Conservation (phyloP, 1,140 invertebrate species). For the Cataglyphis hispanica region DNA sequence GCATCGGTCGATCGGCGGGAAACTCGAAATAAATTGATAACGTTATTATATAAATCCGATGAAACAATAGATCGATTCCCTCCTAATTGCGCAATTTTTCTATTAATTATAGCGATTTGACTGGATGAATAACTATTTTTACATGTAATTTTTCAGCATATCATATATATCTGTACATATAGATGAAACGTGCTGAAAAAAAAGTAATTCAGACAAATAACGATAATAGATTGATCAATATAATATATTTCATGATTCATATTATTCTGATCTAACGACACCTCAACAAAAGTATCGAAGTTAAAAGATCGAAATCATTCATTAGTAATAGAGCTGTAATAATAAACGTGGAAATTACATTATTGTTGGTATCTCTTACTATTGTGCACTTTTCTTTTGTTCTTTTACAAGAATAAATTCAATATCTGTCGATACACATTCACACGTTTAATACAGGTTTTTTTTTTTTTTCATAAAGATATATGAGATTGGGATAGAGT, state of each 20-base stretch:
- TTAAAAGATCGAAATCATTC: slow-evolving; percentile 46
- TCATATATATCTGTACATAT: not conserved
- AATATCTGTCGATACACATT: not conserved
- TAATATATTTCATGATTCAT: slow-evolving; percentile 55
- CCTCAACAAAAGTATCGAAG: slow-evolving; percentile 37
- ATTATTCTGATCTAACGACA: slow-evolving; percentile 50
- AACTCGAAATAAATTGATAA: not conserved
- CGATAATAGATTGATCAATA: slow-evolving; percentile 5
- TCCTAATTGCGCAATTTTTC: not conserved
- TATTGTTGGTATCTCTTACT: slow-evolving; percentile 13
- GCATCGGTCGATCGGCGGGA: not conserved
- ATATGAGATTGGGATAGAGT: slow-evolving; percentile 2
- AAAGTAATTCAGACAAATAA: not conserved
- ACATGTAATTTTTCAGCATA: not conserved
- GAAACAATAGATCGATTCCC: not conserved
- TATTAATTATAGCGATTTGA: too few relatives aligned
- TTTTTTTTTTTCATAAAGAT: slow-evolving; percentile 8
- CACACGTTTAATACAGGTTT: slow-evolving; percentile 29
- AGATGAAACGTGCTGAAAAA: not conserved
- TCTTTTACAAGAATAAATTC: slow-evolving; percentile 23
- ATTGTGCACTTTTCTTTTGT: slow-evolving; percentile 25
- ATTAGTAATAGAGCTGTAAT: slow-evolving; percentile 43
- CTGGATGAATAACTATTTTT: too few relatives aligned
- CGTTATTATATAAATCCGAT: too few relatives aligned
- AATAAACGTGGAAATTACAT: slow-evolving; percentile 56